Base-by-base conservation (phyloP, 1,140 invertebrate genomes). In the Papilio xuthus region DNA sequence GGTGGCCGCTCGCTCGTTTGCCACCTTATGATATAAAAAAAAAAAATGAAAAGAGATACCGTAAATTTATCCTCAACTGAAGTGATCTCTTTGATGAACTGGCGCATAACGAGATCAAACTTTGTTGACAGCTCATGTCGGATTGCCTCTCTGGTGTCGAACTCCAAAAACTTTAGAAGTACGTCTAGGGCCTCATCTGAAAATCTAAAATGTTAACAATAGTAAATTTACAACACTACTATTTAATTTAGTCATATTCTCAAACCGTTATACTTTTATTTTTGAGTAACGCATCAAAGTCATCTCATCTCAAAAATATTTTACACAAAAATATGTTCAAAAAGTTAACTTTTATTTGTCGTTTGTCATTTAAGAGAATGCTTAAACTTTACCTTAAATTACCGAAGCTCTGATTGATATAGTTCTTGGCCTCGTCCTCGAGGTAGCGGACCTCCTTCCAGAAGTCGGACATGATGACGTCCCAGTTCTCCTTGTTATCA, bases 331-430 rank as follows among this genome's bases (percentile, higher is more conserved):
- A n/a, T n/a, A n/a, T n/a, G n/a, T n/a, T n/a, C n/a, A n/a, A n/a
- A n/a, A n/a, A n/a, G n/a, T n/a, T n/a, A n/a, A n/a, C n/a, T n/a
- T n/a, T n/a, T 37, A 37, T 37, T 37, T 0, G 7, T 37, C 7
- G 1, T 2, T 71, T 50, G 8, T 70, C 2, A 18, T 47, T 32
- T 41, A 15, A 47, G 9, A n/a, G 32, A 44, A 60, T 9, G 60
- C 4, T 15, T 73, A 78, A 80, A 20, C 23, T 60, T 87, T 86
- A 95, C 93, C 95, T 94, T 42, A 98, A 93, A 79, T 96, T 96
- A 76, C 95, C 96, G 87, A 99, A 98, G 79, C 97, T 97, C 82
- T 97, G 95, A 89, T 98, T 97, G 70, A 98, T 98, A 80, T 98
- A 98, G 78, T 95, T 95, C 84, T 96, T 96, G 0, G 97, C 97